phyloP scores from a whole-genome alignment of 2,888 invertebrate species.

The Cryptus armator region DNA sequence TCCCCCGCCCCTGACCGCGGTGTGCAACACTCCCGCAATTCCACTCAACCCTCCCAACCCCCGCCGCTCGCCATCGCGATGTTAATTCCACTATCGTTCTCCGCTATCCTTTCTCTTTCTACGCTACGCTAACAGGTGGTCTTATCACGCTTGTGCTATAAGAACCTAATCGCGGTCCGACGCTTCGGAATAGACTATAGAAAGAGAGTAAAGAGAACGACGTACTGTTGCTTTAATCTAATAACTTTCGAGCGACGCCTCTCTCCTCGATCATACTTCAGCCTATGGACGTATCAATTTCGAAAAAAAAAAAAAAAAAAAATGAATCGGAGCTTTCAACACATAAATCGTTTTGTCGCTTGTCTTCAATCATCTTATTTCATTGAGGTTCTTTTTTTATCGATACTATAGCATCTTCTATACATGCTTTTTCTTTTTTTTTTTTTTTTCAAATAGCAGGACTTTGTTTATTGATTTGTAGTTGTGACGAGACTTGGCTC shows the following conservation, averaged over 20 bases:
- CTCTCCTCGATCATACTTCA: neutral
- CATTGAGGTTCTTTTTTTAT: no score
- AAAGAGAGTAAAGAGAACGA: constrained; percentile 19
- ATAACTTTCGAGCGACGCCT: neutral
- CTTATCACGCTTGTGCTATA: constrained; percentile 65
- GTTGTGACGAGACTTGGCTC: no score
- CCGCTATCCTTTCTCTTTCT: constrained; percentile 44
- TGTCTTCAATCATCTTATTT: no score
- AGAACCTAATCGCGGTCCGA: constrained; percentile 62
- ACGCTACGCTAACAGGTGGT: constrained; percentile 78
- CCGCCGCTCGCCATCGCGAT: constrained; percentile 64
- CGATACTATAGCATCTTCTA: no score
- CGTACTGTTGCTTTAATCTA: neutral
- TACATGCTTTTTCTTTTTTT: no score
- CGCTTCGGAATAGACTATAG: constrained; percentile 39
- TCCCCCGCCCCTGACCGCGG: constrained; percentile 30
- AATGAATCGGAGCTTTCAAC: no score
- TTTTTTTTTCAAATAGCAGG: no score
- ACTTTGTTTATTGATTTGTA: no score
- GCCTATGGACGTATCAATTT: neutral
- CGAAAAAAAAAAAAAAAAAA: no score
- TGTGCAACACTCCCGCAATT: constrained; percentile 24
- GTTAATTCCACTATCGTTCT: constrained; percentile 76
- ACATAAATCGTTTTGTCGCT: no score
- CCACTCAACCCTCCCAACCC: constrained; percentile 24